Percentiles rank a stretch among this genome's conserved stretches.
These are phyloP conservation scores for Urocynchramus pylzowi DNA, from an alignment of 2,113 vertebrate species.

Conservation along the genomic window DNA sequence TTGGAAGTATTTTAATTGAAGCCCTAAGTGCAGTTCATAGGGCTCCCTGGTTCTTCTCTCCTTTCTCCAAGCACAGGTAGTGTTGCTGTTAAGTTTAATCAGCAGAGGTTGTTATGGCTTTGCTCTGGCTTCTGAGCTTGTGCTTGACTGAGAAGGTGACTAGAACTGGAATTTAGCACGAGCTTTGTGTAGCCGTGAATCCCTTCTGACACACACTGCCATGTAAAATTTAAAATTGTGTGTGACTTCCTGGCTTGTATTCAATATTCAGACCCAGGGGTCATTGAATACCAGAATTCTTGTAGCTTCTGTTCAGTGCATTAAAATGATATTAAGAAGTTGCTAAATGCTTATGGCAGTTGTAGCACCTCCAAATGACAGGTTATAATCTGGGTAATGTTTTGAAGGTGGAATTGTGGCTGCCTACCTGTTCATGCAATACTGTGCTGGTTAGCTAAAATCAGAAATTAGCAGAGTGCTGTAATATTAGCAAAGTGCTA, in stretches of 20 bases:
- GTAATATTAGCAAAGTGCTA: not conserved
- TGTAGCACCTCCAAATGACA: not conserved
- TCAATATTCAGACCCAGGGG: not conserved
- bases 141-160: not conserved
- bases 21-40: accelerated
- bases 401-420: not conserved
- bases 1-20: not conserved
- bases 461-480: not conserved
- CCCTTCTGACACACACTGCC: not conserved
- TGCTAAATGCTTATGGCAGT: not conserved
- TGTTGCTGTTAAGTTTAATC: not conserved
- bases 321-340: not conserved
- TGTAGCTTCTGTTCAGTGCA: not conserved
- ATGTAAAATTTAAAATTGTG: not conserved
- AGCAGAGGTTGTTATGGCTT: not conserved
- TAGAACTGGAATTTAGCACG: not conserved
- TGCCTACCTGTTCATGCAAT: not conserved
- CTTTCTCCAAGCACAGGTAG: not conserved
- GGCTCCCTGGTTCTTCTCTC: not conserved
- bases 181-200: not conserved
- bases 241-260: not conserved
- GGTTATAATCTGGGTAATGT: not conserved
- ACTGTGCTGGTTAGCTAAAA: not conserved
- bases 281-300: not conserved
- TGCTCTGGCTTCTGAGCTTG: not conserved